Base-by-base conservation (phyloP, 2,888 invertebrate species). In the Orthosia incerta region DNA sequence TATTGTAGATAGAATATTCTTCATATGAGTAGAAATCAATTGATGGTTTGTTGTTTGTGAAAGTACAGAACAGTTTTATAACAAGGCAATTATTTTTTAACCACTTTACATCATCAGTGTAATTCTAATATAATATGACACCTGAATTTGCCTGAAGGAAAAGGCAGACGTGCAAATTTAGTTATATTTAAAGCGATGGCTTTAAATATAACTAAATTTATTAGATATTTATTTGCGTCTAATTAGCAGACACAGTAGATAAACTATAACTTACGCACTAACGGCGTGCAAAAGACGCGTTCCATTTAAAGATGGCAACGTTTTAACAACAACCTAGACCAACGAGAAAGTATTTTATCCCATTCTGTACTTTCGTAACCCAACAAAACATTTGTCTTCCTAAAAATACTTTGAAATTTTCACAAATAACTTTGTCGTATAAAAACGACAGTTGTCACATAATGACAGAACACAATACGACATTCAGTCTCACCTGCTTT, bases 401-500 rank as follows among this genome's bases (percentile, higher is more conserved):
- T 11, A 73, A 55, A 48, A 4, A 18, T 3, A 51, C 2, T 26
- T 55, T 9, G 1, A 16, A 3, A 12, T 53, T 45, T 51, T 23
- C 2, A n/a, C 4, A 16, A 9, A 15, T 46, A 50, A 7, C 2
- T 3, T 26, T 18, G n/a, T 59, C 20, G 48, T 53, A 31, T 1
- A 18, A 59, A 60, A 31, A 12, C 23, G 12, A 61, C 51, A 66
- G 16, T 12, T 68, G 55, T 50, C 72, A 76, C 18, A 12, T 26
- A 13, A 76, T 20, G 50, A 65, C 55, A 66, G 57, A 64, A 74
- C 79, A 84, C 76, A 84, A 70, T 69, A 84, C 79, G 68, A 84
- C 80, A 85, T 83, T 87, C 76, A 87, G 76, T 88, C 96, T 96
- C 96, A 96, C 96, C 96, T 96, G 96, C 96, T 93, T 95, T 96